Conservation (phyloP, 2,113 vertebrate species). For the Lepus europaeus region DNA sequence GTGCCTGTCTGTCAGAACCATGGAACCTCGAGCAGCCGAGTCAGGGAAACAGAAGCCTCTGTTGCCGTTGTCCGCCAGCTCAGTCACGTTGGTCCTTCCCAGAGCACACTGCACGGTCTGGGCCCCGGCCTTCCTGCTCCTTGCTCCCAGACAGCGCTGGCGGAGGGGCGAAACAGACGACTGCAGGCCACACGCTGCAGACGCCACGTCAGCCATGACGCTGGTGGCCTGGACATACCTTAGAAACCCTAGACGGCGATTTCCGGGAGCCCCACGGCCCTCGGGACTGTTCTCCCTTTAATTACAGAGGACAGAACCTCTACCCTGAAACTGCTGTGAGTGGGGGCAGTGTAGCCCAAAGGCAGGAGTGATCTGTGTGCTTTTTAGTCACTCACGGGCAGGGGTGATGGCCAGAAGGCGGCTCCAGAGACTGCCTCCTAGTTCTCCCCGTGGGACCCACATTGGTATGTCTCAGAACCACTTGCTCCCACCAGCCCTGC, state of each 20-base stretch:
- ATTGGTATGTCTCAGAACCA: not conserved
- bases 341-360: not conserved
- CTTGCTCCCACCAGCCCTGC: not conserved
- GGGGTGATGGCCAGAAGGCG: not conserved
- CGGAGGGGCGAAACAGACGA: not conserved
- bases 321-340: not conserved
- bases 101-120: not conserved
- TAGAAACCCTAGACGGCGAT: not conserved
- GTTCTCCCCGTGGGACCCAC: not conserved
- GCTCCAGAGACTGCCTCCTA: not conserved
- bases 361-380: not conserved
- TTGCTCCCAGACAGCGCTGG: not conserved
- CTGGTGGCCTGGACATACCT: not conserved
- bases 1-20: not conserved
- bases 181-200: not conserved
- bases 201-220: not conserved
- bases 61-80: not conserved
- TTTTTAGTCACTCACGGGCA: not conserved
- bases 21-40: not conserved
- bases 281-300: not conserved
- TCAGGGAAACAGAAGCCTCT: not conserved
- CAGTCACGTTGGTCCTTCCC: not conserved
- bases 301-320: not conserved
- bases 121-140: not conserved
- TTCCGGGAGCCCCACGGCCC: not conserved